Percentiles rank a stretch among this genome's conserved stretches.
phyloP scores from a whole-genome alignment of 92 coral and sea anemone species.

The Siderastrea siderea region DNA sequence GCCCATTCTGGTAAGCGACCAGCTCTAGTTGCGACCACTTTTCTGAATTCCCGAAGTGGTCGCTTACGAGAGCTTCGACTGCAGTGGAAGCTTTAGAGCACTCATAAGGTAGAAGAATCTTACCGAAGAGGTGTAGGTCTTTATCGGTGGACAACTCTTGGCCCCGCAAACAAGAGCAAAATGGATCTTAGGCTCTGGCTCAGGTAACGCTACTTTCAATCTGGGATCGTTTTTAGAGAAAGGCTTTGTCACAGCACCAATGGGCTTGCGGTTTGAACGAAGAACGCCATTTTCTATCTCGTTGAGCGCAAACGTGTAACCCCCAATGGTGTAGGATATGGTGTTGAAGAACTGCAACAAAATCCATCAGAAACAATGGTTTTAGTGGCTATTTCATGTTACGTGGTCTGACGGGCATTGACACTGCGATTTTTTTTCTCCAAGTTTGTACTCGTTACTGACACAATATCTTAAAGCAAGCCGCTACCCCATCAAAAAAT shows the following conservation, averaged over 20 bases:
- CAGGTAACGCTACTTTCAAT: slow-evolving; percentile 81
- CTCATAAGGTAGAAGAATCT: neutral
- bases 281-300: slow-evolving; percentile 96
- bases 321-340: slow-evolving; percentile 91
- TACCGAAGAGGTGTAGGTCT: slow-evolving; percentile 95
- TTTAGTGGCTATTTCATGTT: neutral
- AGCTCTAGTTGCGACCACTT: no score
- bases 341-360: slow-evolving; percentile 93
- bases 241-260: slow-evolving; percentile 89
- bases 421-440: no score
- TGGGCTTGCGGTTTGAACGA: slow-evolving; percentile 95
- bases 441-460: no score
- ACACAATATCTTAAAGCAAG: no score
- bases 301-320: slow-evolving; percentile 85
- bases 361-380: neutral
- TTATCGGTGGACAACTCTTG: slow-evolving; percentile 98
- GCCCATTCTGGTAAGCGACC: no score
- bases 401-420: no score
- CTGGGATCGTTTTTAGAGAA: slow-evolving; percentile 94
- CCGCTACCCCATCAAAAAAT: no score
- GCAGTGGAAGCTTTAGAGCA: no score
- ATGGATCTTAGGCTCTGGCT: slow-evolving; percentile 95
- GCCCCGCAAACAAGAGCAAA: slow-evolving; percentile 99
- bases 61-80: no score
- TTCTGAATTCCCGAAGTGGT: no score